Conservation (phyloP, 1,140 invertebrate species). For the Pogonomyrmex californicus region DNA sequence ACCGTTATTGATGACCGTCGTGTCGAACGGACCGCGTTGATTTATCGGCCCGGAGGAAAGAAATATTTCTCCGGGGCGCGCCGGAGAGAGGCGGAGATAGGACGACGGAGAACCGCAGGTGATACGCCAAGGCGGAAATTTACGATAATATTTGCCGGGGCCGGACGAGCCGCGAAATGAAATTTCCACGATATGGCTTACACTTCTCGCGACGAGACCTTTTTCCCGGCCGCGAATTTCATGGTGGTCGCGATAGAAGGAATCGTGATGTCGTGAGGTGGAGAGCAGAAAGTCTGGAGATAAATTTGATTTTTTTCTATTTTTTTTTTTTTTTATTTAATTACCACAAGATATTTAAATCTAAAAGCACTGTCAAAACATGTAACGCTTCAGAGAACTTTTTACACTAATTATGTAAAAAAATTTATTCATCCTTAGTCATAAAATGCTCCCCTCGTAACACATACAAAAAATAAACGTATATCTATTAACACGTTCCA, state of each 20-base stretch:
- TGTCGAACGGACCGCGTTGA: conserved; percentile 69
- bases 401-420: conserved; percentile 10
- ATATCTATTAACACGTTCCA: no score
- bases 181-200: conserved; percentile 62
- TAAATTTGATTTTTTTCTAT: not conserved
- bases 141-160: conserved; percentile 74
- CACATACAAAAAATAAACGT: not conserved
- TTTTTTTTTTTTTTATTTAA: conserved; percentile 2
- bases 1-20: conserved; percentile 73
- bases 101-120: conserved; percentile 63
- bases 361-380: not conserved
- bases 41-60: conserved; percentile 70
- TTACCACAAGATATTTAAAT: conserved; percentile 19
- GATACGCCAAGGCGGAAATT: conserved; percentile 67
- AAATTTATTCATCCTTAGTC: not conserved
- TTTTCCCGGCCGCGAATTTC: conserved; percentile 43
- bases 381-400: not conserved
- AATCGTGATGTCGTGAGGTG: not conserved
- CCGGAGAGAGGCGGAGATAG: conserved; percentile 56
- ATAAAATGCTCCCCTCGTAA: not conserved
- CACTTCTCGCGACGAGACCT: conserved; percentile 34
- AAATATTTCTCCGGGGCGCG: conserved; percentile 62
- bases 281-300: not conserved
- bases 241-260: conserved; percentile 38
- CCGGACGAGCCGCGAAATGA: conserved; percentile 71